phyloP scores from a whole-genome alignment of 2,888 invertebrate species.

The Tipula unca region DNA sequence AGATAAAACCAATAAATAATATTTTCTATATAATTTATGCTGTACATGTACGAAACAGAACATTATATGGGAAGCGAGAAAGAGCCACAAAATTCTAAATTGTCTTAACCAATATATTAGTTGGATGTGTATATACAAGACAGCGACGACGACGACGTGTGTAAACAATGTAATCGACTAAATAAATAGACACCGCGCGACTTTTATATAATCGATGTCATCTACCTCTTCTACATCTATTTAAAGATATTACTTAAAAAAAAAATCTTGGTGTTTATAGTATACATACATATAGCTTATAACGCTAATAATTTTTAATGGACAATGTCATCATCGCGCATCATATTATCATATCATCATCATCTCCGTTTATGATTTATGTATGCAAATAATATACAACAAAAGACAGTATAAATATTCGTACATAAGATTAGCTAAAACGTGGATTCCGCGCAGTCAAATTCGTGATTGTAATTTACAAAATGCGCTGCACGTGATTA shows the following conservation, averaged over 20 bases:
- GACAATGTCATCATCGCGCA: slow-evolving; percentile 2
- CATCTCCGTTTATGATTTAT: not conserved
- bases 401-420: not conserved
- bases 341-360: not conserved
- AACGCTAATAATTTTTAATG: not conserved
- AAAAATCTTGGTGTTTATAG: not conserved
- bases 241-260: not conserved
- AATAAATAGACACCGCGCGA: not conserved
- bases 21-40: not conserved
- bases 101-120: not conserved
- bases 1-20: not conserved
- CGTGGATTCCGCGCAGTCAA: not conserved
- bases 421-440: not conserved
- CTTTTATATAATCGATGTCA: not conserved
- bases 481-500: not conserved
- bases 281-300: not conserved
- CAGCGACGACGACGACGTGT: not conserved
- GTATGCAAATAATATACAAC: not conserved
- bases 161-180: not conserved
- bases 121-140: not conserved
- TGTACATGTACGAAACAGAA: not conserved
- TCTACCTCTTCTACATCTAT: not conserved
- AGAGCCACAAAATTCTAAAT: not conserved
- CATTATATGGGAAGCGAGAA: not conserved
- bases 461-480: not conserved